Evolutionary conservation across 2,888 invertebrate species (phyloP).

Genomic region (Priocnemis perturbator): DNA sequence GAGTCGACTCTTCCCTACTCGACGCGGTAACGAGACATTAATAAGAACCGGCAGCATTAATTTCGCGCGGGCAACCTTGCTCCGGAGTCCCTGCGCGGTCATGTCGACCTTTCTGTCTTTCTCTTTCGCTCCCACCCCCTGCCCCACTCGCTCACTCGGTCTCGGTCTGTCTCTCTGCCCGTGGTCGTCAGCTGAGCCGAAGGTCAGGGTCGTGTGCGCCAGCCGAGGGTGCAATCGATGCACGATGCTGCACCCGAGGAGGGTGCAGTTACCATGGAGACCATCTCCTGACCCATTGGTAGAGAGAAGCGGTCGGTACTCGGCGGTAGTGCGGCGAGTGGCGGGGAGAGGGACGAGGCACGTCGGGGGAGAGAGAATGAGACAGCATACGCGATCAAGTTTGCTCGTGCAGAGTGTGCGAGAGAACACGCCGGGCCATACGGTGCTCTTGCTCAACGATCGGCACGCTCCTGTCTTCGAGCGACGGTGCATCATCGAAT

Average conservation of each 20-base stretch:
- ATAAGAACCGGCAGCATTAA: constrained; percentile 52
- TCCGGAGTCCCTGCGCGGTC: neutral
- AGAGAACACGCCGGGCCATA: constrained; percentile 6
- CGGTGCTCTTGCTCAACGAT: constrained; percentile 13
- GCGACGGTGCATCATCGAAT: neutral
- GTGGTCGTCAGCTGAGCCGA: constrained; percentile 63
- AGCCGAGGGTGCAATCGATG: constrained; percentile 65
- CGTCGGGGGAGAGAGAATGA: constrained; percentile 10
- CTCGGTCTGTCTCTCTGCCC: neutral
- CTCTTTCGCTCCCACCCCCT: no score
- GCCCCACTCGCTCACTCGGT: no score
- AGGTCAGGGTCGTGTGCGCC: constrained; percentile 67
- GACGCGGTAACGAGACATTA: constrained; percentile 34
- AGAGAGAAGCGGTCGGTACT: constrained; percentile 28
- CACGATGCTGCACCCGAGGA: constrained; percentile 48
- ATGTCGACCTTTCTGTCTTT: neutral
- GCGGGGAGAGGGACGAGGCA: constrained; percentile 6
- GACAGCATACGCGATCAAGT: constrained; percentile 7
- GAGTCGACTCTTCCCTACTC: no score
- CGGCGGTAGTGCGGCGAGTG: neutral
- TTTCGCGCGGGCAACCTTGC: constrained; percentile 42
- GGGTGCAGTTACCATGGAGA: constrained; percentile 65
- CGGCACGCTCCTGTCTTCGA: constrained; percentile 17
- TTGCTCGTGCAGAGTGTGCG: constrained; percentile 7
- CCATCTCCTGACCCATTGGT: constrained; percentile 67